Conservation (phyloP, 2,888 invertebrate species). For the Halictus quadricinctus region DNA sequence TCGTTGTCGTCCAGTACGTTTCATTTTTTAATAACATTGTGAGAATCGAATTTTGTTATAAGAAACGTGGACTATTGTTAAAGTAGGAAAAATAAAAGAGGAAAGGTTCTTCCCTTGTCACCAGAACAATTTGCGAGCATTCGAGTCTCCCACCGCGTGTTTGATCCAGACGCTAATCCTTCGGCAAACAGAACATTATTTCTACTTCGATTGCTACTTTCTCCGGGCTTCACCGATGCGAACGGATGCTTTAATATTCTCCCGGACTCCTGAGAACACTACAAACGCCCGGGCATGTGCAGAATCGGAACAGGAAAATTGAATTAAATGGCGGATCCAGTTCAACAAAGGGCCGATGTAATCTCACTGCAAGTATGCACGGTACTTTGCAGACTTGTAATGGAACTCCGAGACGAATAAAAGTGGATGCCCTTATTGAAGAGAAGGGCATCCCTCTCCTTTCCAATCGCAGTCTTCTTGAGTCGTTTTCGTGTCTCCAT, state of each 20-base stretch:
- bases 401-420: constrained; percentile 44
- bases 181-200: constrained; percentile 6
- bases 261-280: not conserved
- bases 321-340: constrained; percentile 50
- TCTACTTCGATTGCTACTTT: constrained; percentile 37
- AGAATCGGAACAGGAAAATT: constrained; percentile 41
- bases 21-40: not conserved
- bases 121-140: not conserved
- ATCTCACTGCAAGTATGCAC: constrained; percentile 46
- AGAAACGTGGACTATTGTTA: not conserved
- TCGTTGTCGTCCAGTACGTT: too few relatives aligned
- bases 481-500: constrained; percentile 21
- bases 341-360: constrained; percentile 49
- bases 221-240: constrained; percentile 3
- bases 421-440: constrained; percentile 44
- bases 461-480: constrained; percentile 43
- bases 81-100: not conserved
- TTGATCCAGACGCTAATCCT: constrained; percentile 11
- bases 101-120: not conserved
- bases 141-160: not conserved
- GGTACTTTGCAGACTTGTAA: constrained; percentile 45
- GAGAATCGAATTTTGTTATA: not conserved
- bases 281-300: constrained; percentile 11
- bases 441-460: constrained; percentile 31
- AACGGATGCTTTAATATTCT: constrained; percentile 32